phyloP scores from a whole-genome alignment of 2,888 invertebrate species.

The Oscheius onirici region DNA sequence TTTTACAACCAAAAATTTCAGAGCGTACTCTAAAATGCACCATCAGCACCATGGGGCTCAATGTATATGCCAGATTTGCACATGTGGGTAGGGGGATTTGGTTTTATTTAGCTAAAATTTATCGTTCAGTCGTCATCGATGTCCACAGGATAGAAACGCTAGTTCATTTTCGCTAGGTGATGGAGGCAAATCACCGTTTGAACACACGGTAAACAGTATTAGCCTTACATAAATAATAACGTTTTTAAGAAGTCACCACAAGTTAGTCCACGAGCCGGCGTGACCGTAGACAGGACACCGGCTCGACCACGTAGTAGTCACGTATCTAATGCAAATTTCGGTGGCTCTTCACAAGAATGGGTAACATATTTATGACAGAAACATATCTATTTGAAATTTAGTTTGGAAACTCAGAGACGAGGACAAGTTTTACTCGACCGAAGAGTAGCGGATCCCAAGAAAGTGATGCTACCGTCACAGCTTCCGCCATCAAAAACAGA shows the following conservation, averaged over 20 bases:
- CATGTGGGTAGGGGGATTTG: constrained; percentile 63
- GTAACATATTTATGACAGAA: not conserved
- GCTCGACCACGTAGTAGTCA: constrained; percentile 2
- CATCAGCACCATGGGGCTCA: constrained; percentile 58
- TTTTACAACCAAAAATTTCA: no score
- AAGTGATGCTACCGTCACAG: not conserved
- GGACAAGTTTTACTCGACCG: constrained; percentile 15
- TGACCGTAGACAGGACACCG: not conserved
- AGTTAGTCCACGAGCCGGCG: not conserved
- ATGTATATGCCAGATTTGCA: constrained; percentile 70
- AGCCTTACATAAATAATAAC: not conserved
- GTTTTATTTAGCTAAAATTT: not conserved
- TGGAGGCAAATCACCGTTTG: constrained; percentile 13
- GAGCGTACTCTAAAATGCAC: not conserved
- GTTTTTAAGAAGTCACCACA: constrained; percentile 10
- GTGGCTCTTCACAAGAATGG: not conserved
- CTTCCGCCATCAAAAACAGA: constrained; percentile 17
- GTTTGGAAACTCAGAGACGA: constrained; percentile 20
- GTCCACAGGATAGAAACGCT: constrained; percentile 65
- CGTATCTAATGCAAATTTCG: not conserved
- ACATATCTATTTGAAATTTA: not conserved
- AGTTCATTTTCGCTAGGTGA: constrained; percentile 59
- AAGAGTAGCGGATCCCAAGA: constrained; percentile 25
- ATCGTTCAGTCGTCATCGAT: constrained; percentile 61
- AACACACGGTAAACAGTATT: not conserved